phyloP scores from a whole-genome alignment of 2,797 vertebrate species.

The Phrynocephalus guinanensis region DNA sequence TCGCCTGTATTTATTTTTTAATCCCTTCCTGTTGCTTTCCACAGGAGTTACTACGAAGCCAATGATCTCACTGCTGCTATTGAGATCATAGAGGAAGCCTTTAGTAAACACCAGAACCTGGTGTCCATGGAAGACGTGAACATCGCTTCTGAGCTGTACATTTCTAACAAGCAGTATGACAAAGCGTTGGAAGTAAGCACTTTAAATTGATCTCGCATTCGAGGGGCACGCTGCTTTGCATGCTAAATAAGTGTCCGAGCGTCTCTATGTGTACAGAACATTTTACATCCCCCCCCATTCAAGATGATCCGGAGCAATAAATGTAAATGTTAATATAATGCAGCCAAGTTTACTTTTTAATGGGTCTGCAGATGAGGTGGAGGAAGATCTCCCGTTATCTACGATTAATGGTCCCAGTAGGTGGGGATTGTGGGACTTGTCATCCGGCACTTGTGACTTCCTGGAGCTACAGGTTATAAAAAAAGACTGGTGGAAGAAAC shows the following conservation, averaged over 20 bases:
- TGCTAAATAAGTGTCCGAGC: neutral
- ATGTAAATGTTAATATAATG: neutral
- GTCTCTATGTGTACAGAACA: neutral
- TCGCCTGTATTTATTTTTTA: neutral
- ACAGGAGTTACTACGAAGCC: constrained; percentile 96
- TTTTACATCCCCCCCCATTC: neutral
- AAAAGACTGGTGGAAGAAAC: neutral
- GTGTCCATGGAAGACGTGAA: constrained; percentile 94
- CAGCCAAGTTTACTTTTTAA: neutral
- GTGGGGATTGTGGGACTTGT: neutral
- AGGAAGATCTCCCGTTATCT: neutral
- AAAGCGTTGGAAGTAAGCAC: constrained; percentile 88
- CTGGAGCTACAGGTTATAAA: neutral
- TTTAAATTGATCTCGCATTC: neutral
- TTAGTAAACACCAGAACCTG: constrained; percentile 88
- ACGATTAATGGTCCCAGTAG: neutral
- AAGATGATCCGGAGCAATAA: neutral
- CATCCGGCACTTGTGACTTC: neutral
- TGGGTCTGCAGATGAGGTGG: neutral
- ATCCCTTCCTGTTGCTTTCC: neutral
- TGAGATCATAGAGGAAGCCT: constrained; percentile 91
- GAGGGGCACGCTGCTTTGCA: constrained; percentile 24
- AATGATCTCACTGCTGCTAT: constrained; percentile 91
- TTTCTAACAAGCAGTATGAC: constrained; percentile 89
- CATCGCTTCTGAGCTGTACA: constrained; percentile 93